These are phyloP conservation scores for Paratilapia polleni DNA, from an alignment of 2,113 vertebrate genomes.

Conservation along the genomic window DNA sequence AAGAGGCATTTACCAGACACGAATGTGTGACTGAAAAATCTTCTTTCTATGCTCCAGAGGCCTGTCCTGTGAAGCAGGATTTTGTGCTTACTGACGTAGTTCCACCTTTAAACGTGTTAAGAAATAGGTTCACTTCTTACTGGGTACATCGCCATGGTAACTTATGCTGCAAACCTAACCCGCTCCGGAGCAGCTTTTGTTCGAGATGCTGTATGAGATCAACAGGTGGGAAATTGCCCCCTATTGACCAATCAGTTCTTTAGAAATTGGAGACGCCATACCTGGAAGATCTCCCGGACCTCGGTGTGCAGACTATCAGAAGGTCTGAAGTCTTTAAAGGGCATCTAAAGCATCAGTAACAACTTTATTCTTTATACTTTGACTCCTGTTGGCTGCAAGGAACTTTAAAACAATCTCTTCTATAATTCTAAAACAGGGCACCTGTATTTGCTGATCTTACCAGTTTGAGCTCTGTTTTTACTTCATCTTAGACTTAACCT, in stretches of 20 bases:
- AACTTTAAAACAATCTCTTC: neutral
- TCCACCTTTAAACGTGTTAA: neutral
- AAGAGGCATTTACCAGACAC: neutral
- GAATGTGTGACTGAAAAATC: neutral
- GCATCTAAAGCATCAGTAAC: neutral
- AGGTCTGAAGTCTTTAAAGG: too few relatives aligned
- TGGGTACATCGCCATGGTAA: neutral
- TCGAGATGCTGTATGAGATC: neutral
- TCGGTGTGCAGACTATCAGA: neutral
- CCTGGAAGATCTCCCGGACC: neutral
- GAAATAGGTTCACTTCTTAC: neutral
- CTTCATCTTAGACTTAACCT: too few relatives aligned
- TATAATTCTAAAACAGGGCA: accelerated
- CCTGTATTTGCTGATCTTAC: too few relatives aligned
- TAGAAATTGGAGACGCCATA: neutral
- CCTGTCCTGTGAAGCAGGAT: neutral
- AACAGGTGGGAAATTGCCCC: neutral
- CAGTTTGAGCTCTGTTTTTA: neutral
- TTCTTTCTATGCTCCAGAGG: neutral
- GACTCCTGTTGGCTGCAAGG: neutral
- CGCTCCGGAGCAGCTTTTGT: neutral
- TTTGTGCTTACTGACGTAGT: neutral
- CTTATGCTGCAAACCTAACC: neutral
- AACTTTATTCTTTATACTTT: neutral
- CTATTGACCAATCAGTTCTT: neutral